phyloP scores from a whole-genome alignment of 2,113 vertebrate species.

The Sceloporus undulatus region DNA sequence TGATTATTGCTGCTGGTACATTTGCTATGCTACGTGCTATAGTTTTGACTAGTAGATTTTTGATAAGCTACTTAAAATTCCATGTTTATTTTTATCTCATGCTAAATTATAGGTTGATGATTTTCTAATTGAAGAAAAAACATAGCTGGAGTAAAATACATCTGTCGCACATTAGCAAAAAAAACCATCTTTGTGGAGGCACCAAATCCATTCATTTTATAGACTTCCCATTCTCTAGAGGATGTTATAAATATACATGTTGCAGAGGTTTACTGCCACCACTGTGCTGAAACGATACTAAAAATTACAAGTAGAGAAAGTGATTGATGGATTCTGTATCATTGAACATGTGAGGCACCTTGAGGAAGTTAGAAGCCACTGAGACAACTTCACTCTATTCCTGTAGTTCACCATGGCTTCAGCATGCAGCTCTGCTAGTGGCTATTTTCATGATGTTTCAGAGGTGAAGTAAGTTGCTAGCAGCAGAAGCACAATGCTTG shows the following conservation, averaged over 20 bases:
- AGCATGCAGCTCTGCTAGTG: background rate
- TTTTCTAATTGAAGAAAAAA: slow-evolving; percentile 27
- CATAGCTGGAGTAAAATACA: background rate
- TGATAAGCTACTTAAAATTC: background rate
- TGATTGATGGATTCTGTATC: background rate
- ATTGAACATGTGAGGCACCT: background rate
- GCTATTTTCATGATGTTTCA: background rate
- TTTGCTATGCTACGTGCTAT: background rate
- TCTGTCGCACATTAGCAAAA: slow-evolving; percentile 21
- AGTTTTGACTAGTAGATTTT: slow-evolving; percentile 4
- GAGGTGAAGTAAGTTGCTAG: background rate
- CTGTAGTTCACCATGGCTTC: background rate
- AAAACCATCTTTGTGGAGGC: background rate
- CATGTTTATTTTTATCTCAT: slow-evolving; percentile 18
- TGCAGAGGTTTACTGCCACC: slow-evolving; percentile 13
- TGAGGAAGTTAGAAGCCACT: background rate
- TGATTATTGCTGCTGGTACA: no score
- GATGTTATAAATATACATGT: background rate
- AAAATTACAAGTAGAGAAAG: background rate
- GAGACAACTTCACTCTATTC: background rate
- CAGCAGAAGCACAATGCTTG: background rate
- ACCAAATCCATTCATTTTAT: slow-evolving; percentile 16
- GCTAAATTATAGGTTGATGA: slow-evolving; percentile 27
- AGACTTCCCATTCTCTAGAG: background rate
- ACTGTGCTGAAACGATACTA: slow-evolving; percentile 7